Evolutionary conservation across 1,140 invertebrate genomes (phyloP).

Genomic region (Caenorhabditis remanei): DNA sequence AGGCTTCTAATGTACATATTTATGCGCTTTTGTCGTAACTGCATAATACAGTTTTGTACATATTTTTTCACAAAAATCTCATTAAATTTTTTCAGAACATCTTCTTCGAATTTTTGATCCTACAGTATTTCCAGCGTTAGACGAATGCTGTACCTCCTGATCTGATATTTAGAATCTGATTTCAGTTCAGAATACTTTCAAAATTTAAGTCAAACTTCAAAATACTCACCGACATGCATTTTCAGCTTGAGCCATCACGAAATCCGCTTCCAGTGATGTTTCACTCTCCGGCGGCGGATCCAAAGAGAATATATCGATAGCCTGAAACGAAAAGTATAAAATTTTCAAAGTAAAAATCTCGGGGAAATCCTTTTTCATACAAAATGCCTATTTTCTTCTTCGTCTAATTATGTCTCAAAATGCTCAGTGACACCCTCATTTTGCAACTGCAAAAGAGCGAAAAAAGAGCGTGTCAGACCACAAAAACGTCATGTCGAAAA

Average conservation of each 20-base stretch:
- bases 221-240: conserved; percentile 44
- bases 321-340: conserved; percentile 5
- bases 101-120: too few species aligned
- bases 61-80: too few species aligned
- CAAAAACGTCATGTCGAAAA: conserved; percentile 38
- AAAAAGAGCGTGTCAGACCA: conserved; percentile 27
- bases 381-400: not conserved
- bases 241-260: conserved; percentile 28
- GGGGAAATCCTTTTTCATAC: not conserved
- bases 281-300: conserved; percentile 40
- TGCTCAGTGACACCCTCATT: conserved; percentile 16
- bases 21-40: too few species aligned
- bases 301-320: conserved; percentile 50
- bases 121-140: too few species aligned
- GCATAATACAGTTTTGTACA: too few species aligned
- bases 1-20: too few species aligned
- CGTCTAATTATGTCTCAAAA: not conserved
- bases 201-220: not conserved
- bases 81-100: too few species aligned
- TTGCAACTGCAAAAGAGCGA: not conserved
- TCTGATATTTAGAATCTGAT: too few species aligned
- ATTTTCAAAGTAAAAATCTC: not conserved
- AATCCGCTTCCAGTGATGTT: conserved; percentile 44
- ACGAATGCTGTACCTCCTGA: too few species aligned
- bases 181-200: not conserved